Evolutionary conservation across 2,888 invertebrate genomes (phyloP).

Genomic region (Agrotis clavis): DNA sequence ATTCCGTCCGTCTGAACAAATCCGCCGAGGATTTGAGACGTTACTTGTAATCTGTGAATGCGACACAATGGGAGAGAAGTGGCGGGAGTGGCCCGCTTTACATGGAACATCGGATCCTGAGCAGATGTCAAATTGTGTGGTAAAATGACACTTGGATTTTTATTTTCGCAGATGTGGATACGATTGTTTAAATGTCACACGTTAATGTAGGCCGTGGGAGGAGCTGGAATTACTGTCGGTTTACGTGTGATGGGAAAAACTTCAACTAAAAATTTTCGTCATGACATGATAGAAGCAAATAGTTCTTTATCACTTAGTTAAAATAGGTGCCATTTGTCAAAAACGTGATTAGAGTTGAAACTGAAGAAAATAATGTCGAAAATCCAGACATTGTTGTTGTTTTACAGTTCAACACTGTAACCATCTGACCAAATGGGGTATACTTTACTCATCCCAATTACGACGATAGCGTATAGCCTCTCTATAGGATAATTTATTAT

Average conservation of each 20-base stretch:
- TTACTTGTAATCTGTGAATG: slow-evolving; percentile 63
- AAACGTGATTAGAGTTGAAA: no score
- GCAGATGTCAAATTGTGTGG: slow-evolving; percentile 51
- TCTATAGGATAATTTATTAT: no score
- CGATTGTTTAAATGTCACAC: background rate
- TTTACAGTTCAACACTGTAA: no score
- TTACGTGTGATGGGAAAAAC: background rate
- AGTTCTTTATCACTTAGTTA: background rate
- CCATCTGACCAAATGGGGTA: no score
- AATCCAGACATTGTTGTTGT: no score
- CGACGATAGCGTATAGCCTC: no score
- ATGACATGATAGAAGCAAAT: background rate
- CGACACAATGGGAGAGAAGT: slow-evolving; percentile 63
- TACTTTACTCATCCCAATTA: no score
- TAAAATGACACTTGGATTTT: slow-evolving; percentile 34
- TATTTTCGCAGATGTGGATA: slow-evolving; percentile 26
- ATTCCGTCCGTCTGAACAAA: slow-evolving; percentile 61
- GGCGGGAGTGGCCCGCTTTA: slow-evolving; percentile 57
- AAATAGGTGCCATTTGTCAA: background rate
- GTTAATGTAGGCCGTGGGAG: background rate
- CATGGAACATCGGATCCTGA: slow-evolving; percentile 29
- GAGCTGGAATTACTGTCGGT: background rate
- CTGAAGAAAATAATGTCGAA: no score
- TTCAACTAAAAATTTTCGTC: background rate
- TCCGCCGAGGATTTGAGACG: slow-evolving; percentile 62